Percentiles rank a stretch among this genome's conserved stretches.
These are phyloP conservation scores for Engystomops pustulosus DNA, from an alignment of 2,113 vertebrate species.

Conservation along the genomic window DNA sequence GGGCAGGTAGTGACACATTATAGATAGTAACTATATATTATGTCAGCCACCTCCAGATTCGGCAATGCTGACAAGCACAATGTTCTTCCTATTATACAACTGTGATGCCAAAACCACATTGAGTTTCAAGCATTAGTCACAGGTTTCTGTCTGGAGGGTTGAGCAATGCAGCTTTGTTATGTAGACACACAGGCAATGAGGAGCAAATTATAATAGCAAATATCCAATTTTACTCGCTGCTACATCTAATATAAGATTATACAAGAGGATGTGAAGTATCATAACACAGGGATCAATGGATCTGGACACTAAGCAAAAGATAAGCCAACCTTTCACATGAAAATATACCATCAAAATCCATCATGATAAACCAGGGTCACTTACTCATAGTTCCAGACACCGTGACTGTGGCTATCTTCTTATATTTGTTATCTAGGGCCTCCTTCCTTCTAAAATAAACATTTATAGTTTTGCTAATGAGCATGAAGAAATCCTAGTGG, in stretches of 20 bases:
- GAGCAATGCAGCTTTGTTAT: constrained; percentile 20
- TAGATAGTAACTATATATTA: constrained; percentile 5
- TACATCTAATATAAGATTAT: neutral
- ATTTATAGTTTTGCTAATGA: no score
- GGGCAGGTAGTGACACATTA: neutral
- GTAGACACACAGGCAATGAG: neutral
- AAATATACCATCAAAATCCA: no score
- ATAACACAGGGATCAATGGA: neutral
- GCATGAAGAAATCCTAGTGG: no score
- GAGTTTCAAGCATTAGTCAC: constrained; percentile 55
- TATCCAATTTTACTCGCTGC: neutral
- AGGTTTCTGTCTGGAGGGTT: constrained; percentile 48
- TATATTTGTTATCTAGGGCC: no score
- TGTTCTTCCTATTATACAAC: neutral
- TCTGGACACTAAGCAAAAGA: neutral
- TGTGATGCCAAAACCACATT: constrained; percentile 46
- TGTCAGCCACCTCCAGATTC: neutral
- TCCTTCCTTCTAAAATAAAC: no score
- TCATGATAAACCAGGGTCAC: no score
- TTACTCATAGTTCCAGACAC: no score
- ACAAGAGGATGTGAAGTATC: neutral
- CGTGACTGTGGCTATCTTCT: no score
- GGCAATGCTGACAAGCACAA: constrained; percentile 7
- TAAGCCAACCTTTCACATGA: no score
- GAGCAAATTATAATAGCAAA: neutral